A percentile compares a stretch with the other conserved stretches of the same genome.
Evolutionary conservation across 2,888 invertebrate genomes (phyloP).

Genomic region (Sesia bembeciformis): DNA sequence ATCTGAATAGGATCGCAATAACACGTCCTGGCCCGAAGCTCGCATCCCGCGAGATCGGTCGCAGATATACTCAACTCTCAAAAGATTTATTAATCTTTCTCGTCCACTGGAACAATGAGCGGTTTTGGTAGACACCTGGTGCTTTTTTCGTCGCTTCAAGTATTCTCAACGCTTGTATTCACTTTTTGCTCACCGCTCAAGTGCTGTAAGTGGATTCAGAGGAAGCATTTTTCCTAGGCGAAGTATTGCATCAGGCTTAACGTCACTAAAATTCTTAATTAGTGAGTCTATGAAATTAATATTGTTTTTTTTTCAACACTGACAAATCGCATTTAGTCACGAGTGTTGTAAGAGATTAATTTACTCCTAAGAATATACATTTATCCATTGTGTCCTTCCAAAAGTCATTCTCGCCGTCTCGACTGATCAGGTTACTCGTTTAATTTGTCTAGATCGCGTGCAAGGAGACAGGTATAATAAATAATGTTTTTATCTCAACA

Average conservation of each 20-base stretch:
- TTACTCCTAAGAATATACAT: conserved; percentile 28
- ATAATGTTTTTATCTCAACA: conserved; percentile 66
- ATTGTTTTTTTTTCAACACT: neutral
- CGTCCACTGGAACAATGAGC: conserved; percentile 65
- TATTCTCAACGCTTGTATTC: conserved; percentile 46
- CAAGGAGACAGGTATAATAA: conserved; percentile 54
- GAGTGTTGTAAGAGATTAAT: conserved; percentile 12
- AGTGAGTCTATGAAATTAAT: no score
- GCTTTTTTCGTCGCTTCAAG: conserved; percentile 55
- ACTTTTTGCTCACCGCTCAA: conserved; percentile 45
- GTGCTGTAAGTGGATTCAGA: conserved; percentile 33
- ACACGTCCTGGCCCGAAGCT: conserved; percentile 62
- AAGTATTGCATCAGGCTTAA: no score
- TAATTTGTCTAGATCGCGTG: conserved; percentile 71
- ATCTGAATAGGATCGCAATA: conserved; percentile 72
- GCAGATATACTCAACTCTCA: conserved; percentile 63
- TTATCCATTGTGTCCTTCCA: conserved; percentile 21
- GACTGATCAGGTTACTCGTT: conserved; percentile 62
- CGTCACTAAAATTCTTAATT: no score
- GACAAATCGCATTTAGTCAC: neutral
- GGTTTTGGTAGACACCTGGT: conserved; percentile 69
- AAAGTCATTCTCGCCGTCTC: conserved; percentile 32
- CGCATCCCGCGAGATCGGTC: conserved; percentile 69
- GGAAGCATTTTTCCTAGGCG: neutral
- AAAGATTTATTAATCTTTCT: conserved; percentile 73